Conservation (phyloP, 2,797 vertebrate species). For the Sebastiscus tertius region DNA sequence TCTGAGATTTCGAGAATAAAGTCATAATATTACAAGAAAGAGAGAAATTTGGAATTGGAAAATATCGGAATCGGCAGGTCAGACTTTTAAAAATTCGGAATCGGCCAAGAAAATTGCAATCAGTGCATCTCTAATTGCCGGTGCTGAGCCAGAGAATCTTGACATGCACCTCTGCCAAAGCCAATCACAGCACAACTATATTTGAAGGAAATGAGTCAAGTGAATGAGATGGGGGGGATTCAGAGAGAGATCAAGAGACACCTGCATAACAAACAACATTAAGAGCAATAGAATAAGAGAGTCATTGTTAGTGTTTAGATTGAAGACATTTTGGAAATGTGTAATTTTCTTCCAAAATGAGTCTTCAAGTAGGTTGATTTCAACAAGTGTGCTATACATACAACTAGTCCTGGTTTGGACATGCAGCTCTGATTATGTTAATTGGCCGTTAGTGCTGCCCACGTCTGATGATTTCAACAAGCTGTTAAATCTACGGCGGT, state of each 20-base stretch:
- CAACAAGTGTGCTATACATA: neutral
- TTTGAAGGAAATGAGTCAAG: neutral
- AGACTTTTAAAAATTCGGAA: too few species aligned
- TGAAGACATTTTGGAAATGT: neutral
- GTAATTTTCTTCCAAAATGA: neutral
- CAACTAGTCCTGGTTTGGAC: neutral
- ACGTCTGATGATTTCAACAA: slow-evolving; percentile 20
- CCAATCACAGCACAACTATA: slow-evolving; percentile 1
- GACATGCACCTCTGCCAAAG: slow-evolving; percentile 4
- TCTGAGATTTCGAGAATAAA: too few species aligned
- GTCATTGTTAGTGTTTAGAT: neutral
- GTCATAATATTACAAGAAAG: too few species aligned
- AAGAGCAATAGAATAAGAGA: neutral
- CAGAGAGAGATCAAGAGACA: neutral
- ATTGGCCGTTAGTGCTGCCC: neutral
- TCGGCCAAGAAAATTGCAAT: too few species aligned
- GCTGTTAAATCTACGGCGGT: slow-evolving; percentile 15
- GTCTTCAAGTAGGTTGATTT: neutral
- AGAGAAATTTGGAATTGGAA: too few species aligned
- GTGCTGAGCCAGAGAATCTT: neutral
- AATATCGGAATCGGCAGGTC: too few species aligned
- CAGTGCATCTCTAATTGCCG: neutral
- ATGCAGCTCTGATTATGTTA: slow-evolving; percentile 22
- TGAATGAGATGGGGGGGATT: neutral
- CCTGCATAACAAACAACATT: neutral